These are phyloP conservation scores for Cosmopolites sordidus DNA, from an alignment of 2,888 invertebrate genomes.

Conservation along the genomic window DNA sequence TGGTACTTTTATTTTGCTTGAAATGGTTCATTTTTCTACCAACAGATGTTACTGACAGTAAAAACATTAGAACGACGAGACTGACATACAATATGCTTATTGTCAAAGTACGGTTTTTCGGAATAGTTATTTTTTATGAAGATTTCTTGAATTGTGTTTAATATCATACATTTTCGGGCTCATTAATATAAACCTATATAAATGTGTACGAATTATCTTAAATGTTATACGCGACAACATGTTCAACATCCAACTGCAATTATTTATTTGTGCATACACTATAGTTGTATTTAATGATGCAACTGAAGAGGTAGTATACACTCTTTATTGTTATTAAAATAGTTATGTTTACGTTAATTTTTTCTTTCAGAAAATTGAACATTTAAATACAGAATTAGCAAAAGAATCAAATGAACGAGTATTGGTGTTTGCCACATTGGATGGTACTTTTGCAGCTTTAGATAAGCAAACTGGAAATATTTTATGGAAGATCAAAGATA, in stretches of 20 bases:
- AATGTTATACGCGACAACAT: neutral
- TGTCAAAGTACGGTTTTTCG: too few species aligned
- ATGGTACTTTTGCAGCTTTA: slow-evolving; percentile 88
- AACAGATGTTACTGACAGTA: too few species aligned
- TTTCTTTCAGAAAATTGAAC: slow-evolving; percentile 17
- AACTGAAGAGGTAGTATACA: slow-evolving; percentile 9
- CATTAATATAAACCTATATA: neutral
- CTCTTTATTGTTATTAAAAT: neutral
- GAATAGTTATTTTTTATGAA: too few species aligned
- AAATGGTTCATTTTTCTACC: too few species aligned
- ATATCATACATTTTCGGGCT: too few species aligned
- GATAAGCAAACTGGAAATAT: slow-evolving; percentile 79
- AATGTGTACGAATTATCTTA: slow-evolving; percentile 1
- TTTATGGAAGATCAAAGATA: slow-evolving; percentile 89
- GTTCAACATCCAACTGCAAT: neutral
- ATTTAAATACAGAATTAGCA: slow-evolving; percentile 53
- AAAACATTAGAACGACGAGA: too few species aligned
- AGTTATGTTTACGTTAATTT: neutral
- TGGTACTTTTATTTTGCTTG: too few species aligned
- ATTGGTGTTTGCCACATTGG: slow-evolving; percentile 86
- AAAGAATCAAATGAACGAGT: slow-evolving; percentile 66
- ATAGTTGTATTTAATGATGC: slow-evolving; percentile 15
- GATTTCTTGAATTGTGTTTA: too few species aligned
- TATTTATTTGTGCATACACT: slow-evolving; percentile 3
- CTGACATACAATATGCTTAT: too few species aligned